These are phyloP conservation scores for Mycteria americana DNA, from an alignment of 2,797 vertebrate species.

Conservation along the genomic window DNA sequence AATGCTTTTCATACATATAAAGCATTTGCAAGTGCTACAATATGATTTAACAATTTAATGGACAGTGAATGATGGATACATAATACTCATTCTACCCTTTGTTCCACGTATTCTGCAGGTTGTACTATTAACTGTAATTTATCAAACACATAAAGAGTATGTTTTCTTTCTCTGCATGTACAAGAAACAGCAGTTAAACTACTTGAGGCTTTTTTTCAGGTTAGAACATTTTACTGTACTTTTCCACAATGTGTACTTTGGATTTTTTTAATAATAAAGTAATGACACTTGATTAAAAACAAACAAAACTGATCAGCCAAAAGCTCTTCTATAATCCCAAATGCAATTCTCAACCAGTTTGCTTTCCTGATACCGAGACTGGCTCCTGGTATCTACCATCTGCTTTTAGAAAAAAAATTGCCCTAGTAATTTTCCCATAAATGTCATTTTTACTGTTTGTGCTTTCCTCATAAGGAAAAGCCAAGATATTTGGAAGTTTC, in stretches of 20 bases:
- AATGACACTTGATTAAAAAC: constrained; percentile 21
- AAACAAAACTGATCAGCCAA: background rate
- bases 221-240: background rate
- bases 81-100: background rate
- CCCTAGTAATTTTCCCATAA: background rate
- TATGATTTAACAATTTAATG: constrained; percentile 16
- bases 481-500: background rate
- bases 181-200: background rate
- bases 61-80: background rate
- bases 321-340: background rate
- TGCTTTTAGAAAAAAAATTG: background rate
- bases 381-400: background rate
- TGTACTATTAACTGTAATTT: background rate
- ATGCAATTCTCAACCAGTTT: background rate
- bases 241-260: background rate
- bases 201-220: background rate
- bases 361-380: background rate
- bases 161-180: background rate
- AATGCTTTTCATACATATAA: background rate
- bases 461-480: background rate
- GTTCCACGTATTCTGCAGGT: background rate
- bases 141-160: background rate
- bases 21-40: background rate
- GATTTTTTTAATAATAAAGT: background rate
- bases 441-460: background rate